Conservation (phyloP, 2,888 invertebrate species). For the Cyrtodaria siliqua region DNA sequence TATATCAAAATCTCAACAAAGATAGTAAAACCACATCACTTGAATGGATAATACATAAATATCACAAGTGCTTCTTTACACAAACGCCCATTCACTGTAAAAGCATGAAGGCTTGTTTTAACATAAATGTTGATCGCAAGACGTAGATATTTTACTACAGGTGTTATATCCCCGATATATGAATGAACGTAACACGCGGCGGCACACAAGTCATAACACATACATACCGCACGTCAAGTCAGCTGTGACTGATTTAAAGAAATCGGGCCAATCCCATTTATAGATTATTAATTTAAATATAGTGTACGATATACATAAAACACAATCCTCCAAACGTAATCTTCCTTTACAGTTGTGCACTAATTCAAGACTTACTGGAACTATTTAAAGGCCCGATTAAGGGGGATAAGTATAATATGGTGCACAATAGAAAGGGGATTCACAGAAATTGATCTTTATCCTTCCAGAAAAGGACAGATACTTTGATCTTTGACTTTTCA, state of each 20-base stretch:
- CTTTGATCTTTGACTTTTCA: too few species aligned
- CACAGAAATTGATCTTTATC: too few species aligned
- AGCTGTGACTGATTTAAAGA: constrained; percentile 18
- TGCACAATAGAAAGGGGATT: too few species aligned
- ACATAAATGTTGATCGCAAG: too few species aligned
- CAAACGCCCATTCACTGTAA: too few species aligned
- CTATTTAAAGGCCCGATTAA: background rate
- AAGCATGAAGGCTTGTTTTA: too few species aligned
- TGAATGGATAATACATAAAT: too few species aligned
- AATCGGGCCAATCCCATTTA: constrained; percentile 14
- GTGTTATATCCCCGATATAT: constrained; percentile 6
- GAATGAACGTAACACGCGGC: constrained; percentile 25
- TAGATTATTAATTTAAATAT: constrained; percentile 10
- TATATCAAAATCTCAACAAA: too few species aligned
- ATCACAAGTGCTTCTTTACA: too few species aligned
- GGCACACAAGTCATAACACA: background rate
- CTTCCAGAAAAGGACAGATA: too few species aligned
- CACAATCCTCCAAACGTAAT: background rate
- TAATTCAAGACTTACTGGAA: constrained; percentile 2
- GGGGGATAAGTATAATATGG: background rate
- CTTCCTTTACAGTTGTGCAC: background rate
- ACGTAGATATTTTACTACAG: too few species aligned
- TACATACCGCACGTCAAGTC: constrained; percentile 31
- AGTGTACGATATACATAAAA: background rate
- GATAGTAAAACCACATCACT: too few species aligned